A percentile compares a stretch with the other conserved stretches of the same genome.
phyloP scores from a whole-genome alignment of 2,797 vertebrate species.

The Pseudopleuronectes americanus region DNA sequence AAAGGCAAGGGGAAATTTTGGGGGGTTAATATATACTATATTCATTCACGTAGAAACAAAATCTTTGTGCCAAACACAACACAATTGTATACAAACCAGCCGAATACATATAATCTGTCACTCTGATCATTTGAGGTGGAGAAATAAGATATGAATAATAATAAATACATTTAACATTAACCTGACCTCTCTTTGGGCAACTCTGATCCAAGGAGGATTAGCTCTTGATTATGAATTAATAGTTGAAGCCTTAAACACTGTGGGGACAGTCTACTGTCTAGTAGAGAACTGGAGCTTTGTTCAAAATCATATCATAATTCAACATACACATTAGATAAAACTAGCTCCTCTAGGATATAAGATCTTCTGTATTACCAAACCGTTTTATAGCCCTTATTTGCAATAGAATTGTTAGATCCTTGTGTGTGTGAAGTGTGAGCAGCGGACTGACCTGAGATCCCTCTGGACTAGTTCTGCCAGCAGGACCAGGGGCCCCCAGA shows the following conservation, averaged over 20 bases:
- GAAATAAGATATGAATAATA: no score
- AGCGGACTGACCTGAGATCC: constrained; percentile 89
- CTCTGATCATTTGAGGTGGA: no score
- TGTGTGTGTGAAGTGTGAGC: neutral
- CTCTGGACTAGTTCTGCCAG: constrained; percentile 94
- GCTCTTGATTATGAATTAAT: no score
- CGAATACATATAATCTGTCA: neutral
- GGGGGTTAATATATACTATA: no score
- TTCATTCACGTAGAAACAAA: no score
- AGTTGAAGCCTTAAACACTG: no score
- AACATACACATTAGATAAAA: neutral
- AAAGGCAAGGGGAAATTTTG: no score
- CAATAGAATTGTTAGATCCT: neutral
- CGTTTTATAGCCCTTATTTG: neutral
- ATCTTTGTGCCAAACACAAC: no score
- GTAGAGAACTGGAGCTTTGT: neutral
- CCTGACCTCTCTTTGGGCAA: neutral
- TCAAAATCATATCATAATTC: neutral
- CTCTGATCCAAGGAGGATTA: no score
- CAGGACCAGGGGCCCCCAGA: constrained; percentile 86
- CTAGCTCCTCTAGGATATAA: no score
- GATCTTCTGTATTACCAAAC: no score
- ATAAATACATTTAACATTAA: no score
- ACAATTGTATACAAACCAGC: neutral
- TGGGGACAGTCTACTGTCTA: neutral